A percentile compares a stretch with the other conserved stretches of the same genome.
Conservation (phyloP, 2,888 invertebrate species). For the Vesta saturnalis region DNA sequence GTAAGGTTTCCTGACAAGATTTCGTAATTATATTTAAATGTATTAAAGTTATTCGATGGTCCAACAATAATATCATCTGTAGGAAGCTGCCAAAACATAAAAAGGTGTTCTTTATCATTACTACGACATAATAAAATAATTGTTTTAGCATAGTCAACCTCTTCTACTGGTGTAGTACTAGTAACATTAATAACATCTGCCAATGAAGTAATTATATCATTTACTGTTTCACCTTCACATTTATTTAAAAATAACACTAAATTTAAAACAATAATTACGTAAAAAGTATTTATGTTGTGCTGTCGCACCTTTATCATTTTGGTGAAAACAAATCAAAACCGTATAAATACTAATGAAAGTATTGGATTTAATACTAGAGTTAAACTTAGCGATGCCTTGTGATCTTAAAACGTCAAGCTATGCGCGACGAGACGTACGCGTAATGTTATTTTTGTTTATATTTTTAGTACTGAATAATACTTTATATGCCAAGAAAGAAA, state of each 20-base stretch:
- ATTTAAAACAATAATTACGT: not conserved
- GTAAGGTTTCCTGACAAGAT: constrained; percentile 72
- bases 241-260: constrained; percentile 11
- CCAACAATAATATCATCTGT: constrained; percentile 67
- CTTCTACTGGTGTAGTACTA: constrained; percentile 44
- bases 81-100: constrained; percentile 73
- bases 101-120: constrained; percentile 72
- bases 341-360: not conserved
- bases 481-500: too few relatives aligned
- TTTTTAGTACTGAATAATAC: too few relatives aligned
- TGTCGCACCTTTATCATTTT: not conserved
- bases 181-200: not conserved
- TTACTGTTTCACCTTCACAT: not conserved
- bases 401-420: constrained; percentile 22
- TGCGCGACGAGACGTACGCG: constrained; percentile 20
- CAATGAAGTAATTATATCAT: constrained; percentile 3
- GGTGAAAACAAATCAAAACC: not conserved
- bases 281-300: not conserved
- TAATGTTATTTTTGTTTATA: constrained; percentile 28
- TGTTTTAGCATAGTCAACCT: constrained; percentile 68
- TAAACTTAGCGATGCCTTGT: constrained; percentile 9
- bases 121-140: constrained; percentile 71
- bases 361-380: not conserved
- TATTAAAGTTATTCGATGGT: constrained; percentile 69
- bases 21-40: constrained; percentile 74